Evolutionary conservation across 2,113 vertebrate genomes (phyloP), one percentile per base, ranked within the genome.

Genomic region (Rhinolophus ferrumequinum): DNA sequence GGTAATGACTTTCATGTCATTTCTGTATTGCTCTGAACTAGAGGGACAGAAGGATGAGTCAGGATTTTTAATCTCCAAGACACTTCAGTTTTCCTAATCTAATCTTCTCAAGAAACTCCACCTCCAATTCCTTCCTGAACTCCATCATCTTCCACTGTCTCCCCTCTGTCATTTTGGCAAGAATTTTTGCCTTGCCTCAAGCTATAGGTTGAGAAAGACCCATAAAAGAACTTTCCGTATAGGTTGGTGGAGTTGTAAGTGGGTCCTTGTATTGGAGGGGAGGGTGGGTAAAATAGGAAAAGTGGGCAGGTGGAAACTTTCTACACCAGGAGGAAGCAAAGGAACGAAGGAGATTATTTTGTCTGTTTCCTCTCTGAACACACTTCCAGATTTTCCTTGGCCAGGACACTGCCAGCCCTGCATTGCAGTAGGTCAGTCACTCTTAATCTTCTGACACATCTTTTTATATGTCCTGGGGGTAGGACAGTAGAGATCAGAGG

Each of bases 161-260:
- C 4, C 5, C 35, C 8, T 56, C 44, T 24, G 8, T 81, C 54
- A 90, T 52, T 62, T 82, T 54, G 62, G 33, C 41, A 60, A 80
- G 67, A 85, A 67, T 66, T 91, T 81, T 88, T 95, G 38, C 44
- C n/a, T 38, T 33, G 24, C 84, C 50, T 86, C 21, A 94, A 87
- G 56, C 2, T 80, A 30, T 8, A 35, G 77, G 50, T 69, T 54
- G 38, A 90, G 60, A 52, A 89, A 82, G 73, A 87, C 26, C 66
- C 47, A 12, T 56, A 18, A 4, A 11, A 54, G 30, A 69, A 80
- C 66, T 80, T 88, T 44, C 30, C 3, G 3, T 60, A 26, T 94
- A 28, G 26, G 66, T 69, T 35, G 72, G 33, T 66, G 64, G 79
- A 41, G 16, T 14, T 26, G 22, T 47, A 69, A 35, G 21, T 69